These are phyloP conservation scores for Geodia barretti DNA, from an alignment of 37 sponge, comb jelly and placozoan species.

Conservation along the genomic window DNA sequence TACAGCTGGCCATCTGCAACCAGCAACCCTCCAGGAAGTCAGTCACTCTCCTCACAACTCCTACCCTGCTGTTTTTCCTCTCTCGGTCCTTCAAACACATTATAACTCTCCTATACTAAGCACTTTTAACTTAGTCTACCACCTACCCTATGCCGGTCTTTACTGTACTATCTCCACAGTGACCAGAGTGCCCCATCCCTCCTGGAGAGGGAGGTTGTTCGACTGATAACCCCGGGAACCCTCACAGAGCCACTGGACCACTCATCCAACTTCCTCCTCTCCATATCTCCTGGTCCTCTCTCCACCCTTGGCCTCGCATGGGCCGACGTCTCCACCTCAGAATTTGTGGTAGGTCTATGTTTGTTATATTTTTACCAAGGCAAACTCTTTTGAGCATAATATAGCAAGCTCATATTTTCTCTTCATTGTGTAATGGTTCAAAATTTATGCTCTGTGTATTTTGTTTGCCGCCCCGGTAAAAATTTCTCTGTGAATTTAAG, in stretches of 20 bases:
- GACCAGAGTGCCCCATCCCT: slow-evolving; percentile 7
- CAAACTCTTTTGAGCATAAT: background rate
- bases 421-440: too few species aligned
- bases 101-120: too few species aligned
- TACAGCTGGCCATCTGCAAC: slow-evolving; percentile 84
- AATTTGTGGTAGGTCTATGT: slow-evolving; percentile 55
- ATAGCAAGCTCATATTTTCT: background rate
- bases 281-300: slow-evolving; percentile 57
- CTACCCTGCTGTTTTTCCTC: too few species aligned
- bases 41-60: too few species aligned
- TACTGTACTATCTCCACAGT: too few species aligned
- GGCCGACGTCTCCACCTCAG: slow-evolving; percentile 81
- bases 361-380: too few species aligned
- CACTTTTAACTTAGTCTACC: too few species aligned
- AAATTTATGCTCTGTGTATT: too few species aligned
- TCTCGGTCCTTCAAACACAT: too few species aligned
- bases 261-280: slow-evolving; percentile 79
- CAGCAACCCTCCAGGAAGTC: slow-evolving; percentile 30
- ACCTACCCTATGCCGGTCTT: too few species aligned
- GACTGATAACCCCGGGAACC: slow-evolving; percentile 86
- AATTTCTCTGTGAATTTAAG: too few species aligned
- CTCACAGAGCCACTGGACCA: slow-evolving; percentile 72
- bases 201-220: slow-evolving; percentile 59
- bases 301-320: slow-evolving; percentile 75
- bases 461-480: too few species aligned